phyloP scores from a whole-genome alignment of 2,113 vertebrate species.

The Cyphotilapia sp. region DNA sequence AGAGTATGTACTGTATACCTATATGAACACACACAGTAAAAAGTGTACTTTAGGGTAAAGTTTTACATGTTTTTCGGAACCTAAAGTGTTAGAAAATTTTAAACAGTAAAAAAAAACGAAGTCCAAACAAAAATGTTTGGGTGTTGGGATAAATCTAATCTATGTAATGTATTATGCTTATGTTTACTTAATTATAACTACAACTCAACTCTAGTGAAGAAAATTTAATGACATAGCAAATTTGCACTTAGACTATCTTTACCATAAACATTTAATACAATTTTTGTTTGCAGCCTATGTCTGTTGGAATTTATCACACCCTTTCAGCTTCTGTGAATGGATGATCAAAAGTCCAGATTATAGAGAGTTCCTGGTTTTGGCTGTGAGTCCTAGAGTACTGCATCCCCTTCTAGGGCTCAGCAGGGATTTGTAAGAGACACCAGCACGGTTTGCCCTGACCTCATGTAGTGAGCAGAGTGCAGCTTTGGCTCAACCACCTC shows the following conservation, averaged over 20 bases:
- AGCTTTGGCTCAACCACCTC: background rate
- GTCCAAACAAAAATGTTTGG: no score
- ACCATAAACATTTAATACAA: background rate
- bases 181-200: background rate
- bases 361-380: background rate
- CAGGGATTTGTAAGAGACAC: constrained; percentile 40
- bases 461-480: constrained; percentile 21
- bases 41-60: background rate
- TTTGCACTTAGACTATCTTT: background rate
- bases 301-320: background rate
- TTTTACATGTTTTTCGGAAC: background rate
- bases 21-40: background rate
- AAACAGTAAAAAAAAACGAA: background rate
- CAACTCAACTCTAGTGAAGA: background rate
- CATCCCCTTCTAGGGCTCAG: constrained; percentile 16
- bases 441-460: background rate
- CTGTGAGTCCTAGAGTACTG: background rate
- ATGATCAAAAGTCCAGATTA: constrained; percentile 16
- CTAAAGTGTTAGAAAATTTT: background rate
- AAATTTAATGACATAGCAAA: background rate
- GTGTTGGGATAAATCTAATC: background rate
- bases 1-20: background rate
- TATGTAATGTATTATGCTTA: background rate
- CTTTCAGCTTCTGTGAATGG: background rate
- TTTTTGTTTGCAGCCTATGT: background rate